Evolutionary conservation across 1,140 invertebrate species (phyloP).

Genomic region (Bombus soroeensis): DNA sequence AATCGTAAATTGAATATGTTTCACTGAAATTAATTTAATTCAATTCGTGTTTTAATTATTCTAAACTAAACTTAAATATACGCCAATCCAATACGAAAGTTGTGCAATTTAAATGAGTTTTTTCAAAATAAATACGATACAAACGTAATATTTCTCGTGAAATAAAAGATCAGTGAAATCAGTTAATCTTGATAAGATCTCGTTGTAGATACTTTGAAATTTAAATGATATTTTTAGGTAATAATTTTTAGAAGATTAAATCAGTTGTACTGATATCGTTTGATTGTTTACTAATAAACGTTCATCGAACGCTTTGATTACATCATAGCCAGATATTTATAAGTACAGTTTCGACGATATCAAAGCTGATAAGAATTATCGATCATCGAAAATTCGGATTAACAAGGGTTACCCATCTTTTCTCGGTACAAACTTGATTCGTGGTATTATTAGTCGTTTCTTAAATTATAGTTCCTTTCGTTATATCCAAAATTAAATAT

Average conservation of each 20-base stretch:
- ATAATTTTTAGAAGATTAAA: not conserved
- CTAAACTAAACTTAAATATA: no score
- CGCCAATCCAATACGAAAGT: not conserved
- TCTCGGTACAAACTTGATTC: not conserved
- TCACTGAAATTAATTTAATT: not conserved
- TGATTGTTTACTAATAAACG: conserved; percentile 40
- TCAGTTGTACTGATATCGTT: not conserved
- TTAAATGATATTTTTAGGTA: not conserved
- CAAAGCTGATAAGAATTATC: not conserved
- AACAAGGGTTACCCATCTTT: not conserved
- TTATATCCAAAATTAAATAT: no score
- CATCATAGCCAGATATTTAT: conserved; percentile 5
- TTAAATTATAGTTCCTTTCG: no score
- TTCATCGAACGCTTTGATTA: not conserved
- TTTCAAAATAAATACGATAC: not conserved
- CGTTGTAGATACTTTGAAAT: not conserved
- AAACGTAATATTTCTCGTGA: not conserved
- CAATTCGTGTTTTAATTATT: not conserved
- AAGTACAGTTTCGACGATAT: not conserved
- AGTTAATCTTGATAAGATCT: not conserved
- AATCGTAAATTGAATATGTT: not conserved
- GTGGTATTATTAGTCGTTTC: not conserved
- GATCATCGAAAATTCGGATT: not conserved
- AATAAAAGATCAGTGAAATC: not conserved
- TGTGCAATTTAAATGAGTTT: not conserved